These are phyloP conservation scores for Sabellastarte sp. DNA, from an alignment of 2,888 invertebrate genomes.

Conservation along the genomic window DNA sequence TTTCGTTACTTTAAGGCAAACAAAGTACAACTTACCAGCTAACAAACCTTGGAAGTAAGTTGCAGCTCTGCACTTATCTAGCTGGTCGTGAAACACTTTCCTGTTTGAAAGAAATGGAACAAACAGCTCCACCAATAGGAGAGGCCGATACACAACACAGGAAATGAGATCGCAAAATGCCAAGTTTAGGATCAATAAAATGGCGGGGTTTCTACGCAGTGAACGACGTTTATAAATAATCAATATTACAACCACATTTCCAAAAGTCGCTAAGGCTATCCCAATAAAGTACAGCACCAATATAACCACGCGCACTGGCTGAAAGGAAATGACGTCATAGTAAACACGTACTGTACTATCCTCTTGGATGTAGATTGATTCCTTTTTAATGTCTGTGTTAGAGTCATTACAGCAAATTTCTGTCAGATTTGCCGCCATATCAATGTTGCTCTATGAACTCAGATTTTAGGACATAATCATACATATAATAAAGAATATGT, in stretches of 20 bases:
- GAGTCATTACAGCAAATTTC: too few species aligned
- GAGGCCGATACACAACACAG: neutral
- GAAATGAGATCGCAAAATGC: slow-evolving; percentile 1
- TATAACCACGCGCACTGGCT: neutral
- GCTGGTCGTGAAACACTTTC: neutral
- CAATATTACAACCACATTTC: neutral
- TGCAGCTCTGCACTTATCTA: neutral
- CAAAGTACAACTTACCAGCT: too few species aligned
- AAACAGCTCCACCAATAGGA: neutral
- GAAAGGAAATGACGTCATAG: neutral
- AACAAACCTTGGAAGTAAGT: neutral
- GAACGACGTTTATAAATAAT: neutral
- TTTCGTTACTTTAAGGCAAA: too few species aligned
- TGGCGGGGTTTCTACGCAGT: neutral
- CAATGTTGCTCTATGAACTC: too few species aligned
- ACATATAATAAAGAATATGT: too few species aligned
- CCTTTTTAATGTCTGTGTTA: too few species aligned
- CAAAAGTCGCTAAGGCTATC: neutral
- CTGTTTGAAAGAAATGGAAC: neutral
- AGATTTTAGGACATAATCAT: too few species aligned
- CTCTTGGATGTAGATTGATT: too few species aligned
- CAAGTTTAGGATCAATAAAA: neutral
- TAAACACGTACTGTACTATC: neutral
- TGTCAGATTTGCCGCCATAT: too few species aligned
- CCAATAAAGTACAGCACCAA: neutral